Evolutionary conservation across 2,888 invertebrate species (phyloP).

Genomic region (Tanypteryx hageni): DNA sequence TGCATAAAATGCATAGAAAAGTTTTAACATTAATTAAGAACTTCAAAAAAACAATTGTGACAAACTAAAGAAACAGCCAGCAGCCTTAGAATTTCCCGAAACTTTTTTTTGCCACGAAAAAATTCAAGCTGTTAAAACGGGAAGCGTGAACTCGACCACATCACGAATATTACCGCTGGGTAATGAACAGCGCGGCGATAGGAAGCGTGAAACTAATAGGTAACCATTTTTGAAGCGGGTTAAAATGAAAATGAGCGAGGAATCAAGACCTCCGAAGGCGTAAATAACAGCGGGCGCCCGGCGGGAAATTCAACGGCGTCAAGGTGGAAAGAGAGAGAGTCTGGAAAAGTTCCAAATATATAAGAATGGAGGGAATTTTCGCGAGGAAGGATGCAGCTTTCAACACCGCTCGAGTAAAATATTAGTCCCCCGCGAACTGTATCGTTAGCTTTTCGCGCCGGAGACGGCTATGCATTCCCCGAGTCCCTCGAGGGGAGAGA

Average conservation of each 20-base stretch:
- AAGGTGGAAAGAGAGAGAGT: background rate
- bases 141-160: background rate
- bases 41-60: too few relatives aligned
- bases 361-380: background rate
- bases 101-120: background rate
- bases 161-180: background rate
- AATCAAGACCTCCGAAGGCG: background rate
- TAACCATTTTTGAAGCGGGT: conserved; percentile 6
- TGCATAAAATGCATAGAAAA: too few relatives aligned
- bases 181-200: background rate
- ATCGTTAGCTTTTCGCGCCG: background rate
- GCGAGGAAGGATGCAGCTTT: background rate
- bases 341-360: background rate
- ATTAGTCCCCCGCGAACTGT: background rate
- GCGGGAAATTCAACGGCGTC: background rate
- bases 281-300: background rate
- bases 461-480: background rate
- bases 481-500: background rate
- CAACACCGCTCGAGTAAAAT: conserved; percentile 7
- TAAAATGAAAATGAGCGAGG: background rate
- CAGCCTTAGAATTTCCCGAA: background rate
- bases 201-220: background rate
- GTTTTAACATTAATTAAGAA: too few relatives aligned
- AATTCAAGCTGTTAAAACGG: background rate
- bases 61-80: too few relatives aligned